Base-by-base conservation (phyloP, 2,797 vertebrate genomes). In the Podarcis lilfordi region DNA sequence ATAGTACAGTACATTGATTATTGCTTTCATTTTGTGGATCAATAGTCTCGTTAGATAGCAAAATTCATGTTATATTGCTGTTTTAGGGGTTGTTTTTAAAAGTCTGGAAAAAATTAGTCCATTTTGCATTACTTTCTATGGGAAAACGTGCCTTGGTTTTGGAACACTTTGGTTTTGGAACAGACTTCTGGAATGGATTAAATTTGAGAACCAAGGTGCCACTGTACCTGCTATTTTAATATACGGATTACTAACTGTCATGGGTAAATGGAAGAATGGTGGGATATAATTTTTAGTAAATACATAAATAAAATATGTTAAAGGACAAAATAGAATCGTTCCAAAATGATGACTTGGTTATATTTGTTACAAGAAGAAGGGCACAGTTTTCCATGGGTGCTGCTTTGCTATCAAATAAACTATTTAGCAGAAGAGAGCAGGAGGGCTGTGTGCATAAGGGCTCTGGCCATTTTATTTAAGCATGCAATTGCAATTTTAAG, bases 401-500 rank as follows among this genome's bases (percentile, higher is more conserved):
- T 32, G 76, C n/a, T 92, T 93, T 92, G 88, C 88, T 84, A 90
- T 76, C 55, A 90, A 93, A 89, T 86, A 59, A 83, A 91, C 15
- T 91, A 13, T 77, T 85, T 88, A 85, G 92, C 87, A 76, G 45
- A 79, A 89, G 71, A 90, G 76, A 90, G 92, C 81, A 94, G 89
- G 91, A 93, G 86, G 75, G 89, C 87, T 90, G 50, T 90, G 91
- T 94, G 88, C 68, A 7, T 89, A 89, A 90, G 87, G 83, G 91
- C 61, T 86, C 90, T 93, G 91, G 92, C 93, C 94, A 95, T 94
- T 88, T 74, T 95, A 91, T 93, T 95, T 93, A 95, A 93, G 92
- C 86, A 95, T 93, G 92, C 93, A 93, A 93, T 94, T 94, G 82
- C 88, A 94, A 96, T 95, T 95, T 95, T 95, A 91, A 95, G 89